These are phyloP conservation scores for Zaprionus capensis DNA, from an alignment of 1,140 invertebrate species.

Conservation along the genomic window DNA sequence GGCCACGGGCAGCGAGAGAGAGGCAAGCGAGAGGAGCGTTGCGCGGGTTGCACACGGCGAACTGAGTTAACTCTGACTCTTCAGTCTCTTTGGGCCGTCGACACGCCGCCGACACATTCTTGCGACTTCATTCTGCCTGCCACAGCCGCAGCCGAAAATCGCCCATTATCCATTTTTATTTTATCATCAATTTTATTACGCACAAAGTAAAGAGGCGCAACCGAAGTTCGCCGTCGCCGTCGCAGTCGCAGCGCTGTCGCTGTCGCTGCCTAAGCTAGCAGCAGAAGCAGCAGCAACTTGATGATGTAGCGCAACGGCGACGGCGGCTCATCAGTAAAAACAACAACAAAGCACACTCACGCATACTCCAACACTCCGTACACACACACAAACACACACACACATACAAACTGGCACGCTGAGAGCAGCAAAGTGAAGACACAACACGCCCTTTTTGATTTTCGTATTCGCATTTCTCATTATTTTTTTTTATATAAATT, in stretches of 20 bases:
- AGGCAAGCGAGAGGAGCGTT: neutral
- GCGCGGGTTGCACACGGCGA: neutral
- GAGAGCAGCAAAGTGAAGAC: conserved; percentile 56
- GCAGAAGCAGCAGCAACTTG: conserved; percentile 51
- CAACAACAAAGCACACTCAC: conserved; percentile 49
- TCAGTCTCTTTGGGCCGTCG: neutral
- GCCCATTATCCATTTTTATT: conserved; percentile 81
- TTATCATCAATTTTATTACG: conserved; percentile 81
- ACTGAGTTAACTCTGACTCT: neutral
- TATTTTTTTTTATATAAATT: conserved; percentile 29
- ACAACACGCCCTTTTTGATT: conserved; percentile 79
- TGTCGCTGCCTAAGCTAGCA: conserved; percentile 18
- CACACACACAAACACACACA: conserved; percentile 22
- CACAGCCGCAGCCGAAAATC: conserved; percentile 59
- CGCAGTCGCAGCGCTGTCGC: conserved; percentile 14
- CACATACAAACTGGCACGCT: conserved; percentile 27
- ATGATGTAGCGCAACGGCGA: conserved; percentile 54
- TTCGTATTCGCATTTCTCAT: conserved; percentile 42
- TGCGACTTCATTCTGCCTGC: conserved; percentile 25
- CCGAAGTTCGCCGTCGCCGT: conserved; percentile 33
- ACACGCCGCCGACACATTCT: conserved; percentile 11
- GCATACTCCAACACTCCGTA: conserved; percentile 5
- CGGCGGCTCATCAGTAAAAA: conserved; percentile 33
- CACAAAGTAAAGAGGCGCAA: conserved; percentile 74
- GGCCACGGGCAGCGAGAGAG: neutral